Evolutionary conservation across 1,140 invertebrate species (phyloP), one percentile per base, ranked within the genome.

Genomic region (Bombus pyrosoma): DNA sequence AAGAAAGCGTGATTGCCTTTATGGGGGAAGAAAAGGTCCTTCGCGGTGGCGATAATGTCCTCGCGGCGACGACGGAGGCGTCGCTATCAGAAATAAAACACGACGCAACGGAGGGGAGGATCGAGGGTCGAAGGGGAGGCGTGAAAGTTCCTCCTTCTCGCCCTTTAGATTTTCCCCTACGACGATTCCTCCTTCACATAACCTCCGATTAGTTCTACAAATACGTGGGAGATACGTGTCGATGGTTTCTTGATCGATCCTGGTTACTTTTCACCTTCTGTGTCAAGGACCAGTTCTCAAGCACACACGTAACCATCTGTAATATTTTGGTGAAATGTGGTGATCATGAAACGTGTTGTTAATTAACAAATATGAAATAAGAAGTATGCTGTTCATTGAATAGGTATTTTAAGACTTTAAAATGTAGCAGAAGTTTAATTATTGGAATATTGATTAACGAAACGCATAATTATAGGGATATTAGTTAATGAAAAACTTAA

Each of bases 21-120:
- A 95, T 95, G 93, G 94, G 94, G 94, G 93, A 95, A 94, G 94
- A 95, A 95, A 95, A 94, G 93, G 93, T 95, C 94, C 93, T 95
- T 95, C 93, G 94, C 91, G 91, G 91, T 91, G 89, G 94, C 93
- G 94, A 95, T 95, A 95, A 95, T 95, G 94, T 94, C 93, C 92
- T 69, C 90, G 93, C 88, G 85, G 89, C 87, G 90, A 86, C 91
- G 92, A 86, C 81, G 86, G 76, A 91, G 83, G 90, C 91, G 94
- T 93, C 92, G 93, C 93, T 95, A 95, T 95, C 94, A 95, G 94
- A 94, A 94, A 94, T 94, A 93, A 94, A 94, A 94, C 93, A 94
- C 91, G 91, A 90, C 87, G 87, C 79, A 37, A 71, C 66, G 80
- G 53, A 73, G 78, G 83, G 83, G 85, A 53, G 74, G 87, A 69